Base-by-base conservation (phyloP, 2,113 vertebrate genomes). In the Pseudonaja textilis region DNA sequence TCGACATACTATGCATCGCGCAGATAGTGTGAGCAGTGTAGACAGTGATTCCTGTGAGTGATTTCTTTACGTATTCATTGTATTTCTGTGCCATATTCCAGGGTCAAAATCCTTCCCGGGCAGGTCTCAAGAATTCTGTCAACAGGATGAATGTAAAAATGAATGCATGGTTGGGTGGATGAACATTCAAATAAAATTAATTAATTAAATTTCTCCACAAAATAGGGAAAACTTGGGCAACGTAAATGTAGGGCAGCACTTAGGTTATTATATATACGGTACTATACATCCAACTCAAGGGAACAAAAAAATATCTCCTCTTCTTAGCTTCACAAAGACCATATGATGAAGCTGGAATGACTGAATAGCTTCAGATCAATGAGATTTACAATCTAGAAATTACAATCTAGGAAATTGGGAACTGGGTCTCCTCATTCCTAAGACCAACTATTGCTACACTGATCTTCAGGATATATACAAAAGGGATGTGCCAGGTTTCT, bases 11-110 rank as follows among this genome's bases (percentile, higher is more conserved):
- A 95, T 99, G 34, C 96, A 98, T 1, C 97, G 96, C 0, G 54
- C 96, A 0, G 98, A 99, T 95, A 99, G 99, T 4, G 88, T 99
- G 96, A 99, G 98, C 95, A 99, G 99, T 95, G 85, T 98, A 0
- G 98, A 99, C 96, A 99, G 98, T 25, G 95, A 98, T 11, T 98
- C 98, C 85, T 98, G 98, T 99, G 96, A 98, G 98, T 99, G 96
- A 98, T 98, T 97, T 88, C 0, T 0, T 81, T 0, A 2, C 89
- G 54, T 81, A 81, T 81, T 39, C 34, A 81, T 22, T 81, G 57
- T 45, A 90, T 61, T 69, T 52, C 6, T 55, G 10, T 34, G 50
- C 7, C 16, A 34, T n/a, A 18, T n/a, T n/a, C 55, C 18, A 55
- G 85, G 3, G 2, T 29, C 14, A 87, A 55, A 88, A n/a, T 29